Conservation (phyloP, 2,888 invertebrate genomes). For the Linnaemya vulpina region DNA sequence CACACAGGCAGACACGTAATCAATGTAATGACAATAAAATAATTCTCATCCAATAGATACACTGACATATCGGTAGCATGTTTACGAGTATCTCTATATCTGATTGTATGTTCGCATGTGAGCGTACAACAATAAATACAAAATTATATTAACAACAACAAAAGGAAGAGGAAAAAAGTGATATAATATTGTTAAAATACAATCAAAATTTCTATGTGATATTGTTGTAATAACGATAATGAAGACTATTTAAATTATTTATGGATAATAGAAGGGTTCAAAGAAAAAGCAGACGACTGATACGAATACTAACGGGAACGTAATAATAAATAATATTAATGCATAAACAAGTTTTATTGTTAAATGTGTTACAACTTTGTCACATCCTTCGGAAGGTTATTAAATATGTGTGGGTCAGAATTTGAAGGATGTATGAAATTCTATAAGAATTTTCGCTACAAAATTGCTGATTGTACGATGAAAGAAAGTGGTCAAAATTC, state of each 20-base stretch:
- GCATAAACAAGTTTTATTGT: background rate
- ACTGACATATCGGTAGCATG: background rate
- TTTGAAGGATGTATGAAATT: too few relatives aligned
- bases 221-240: slow-evolving; percentile 28
- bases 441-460: too few relatives aligned
- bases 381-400: too few relatives aligned
- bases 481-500: too few relatives aligned
- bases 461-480: too few relatives aligned
- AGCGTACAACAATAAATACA: slow-evolving; percentile 18
- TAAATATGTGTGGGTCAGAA: too few relatives aligned
- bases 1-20: slow-evolving; percentile 6
- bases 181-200: slow-evolving; percentile 49
- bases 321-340: background rate
- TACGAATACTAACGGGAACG: too few relatives aligned
- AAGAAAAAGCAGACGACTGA: background rate
- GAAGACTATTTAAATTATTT: slow-evolving; percentile 22
- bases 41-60: slow-evolving; percentile 5
- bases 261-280: slow-evolving; percentile 1
- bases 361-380: background rate
- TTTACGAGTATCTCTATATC: background rate
- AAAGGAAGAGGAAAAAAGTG: too few relatives aligned
- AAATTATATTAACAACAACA: slow-evolving; percentile 45
- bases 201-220: slow-evolving; percentile 43
- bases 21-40: slow-evolving; percentile 18
- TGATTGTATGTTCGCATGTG: background rate